These are phyloP conservation scores for Nasonia giraulti DNA, from an alignment of 1,140 invertebrate species.

Conservation along the genomic window DNA sequence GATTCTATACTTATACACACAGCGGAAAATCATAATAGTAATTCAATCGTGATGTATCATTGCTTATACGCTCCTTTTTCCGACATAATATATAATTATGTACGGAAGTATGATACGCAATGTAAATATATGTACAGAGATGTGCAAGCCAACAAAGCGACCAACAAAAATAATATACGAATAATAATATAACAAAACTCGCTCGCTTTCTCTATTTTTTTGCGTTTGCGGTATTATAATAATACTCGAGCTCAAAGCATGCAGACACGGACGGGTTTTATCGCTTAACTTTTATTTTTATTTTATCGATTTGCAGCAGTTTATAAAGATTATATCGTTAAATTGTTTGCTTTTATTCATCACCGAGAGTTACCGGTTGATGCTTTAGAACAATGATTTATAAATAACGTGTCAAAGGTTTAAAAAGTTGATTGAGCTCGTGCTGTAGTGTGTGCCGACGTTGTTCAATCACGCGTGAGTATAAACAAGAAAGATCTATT, in stretches of 20 bases:
- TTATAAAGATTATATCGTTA: neutral
- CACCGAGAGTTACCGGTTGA: no score
- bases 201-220: neutral
- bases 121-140: neutral
- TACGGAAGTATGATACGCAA: neutral
- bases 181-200: neutral
- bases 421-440: neutral
- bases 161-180: slow-evolving; percentile 24
- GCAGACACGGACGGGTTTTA: slow-evolving; percentile 15
- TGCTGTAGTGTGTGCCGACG: neutral
- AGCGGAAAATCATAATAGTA: no score
- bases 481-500: neutral
- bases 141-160: slow-evolving; percentile 34
- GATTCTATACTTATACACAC: neutral
- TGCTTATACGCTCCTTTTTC: neutral
- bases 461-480: neutral
- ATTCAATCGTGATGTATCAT: no score
- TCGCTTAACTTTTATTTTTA: neutral
- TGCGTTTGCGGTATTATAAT: neutral
- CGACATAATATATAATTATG: neutral
- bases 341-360: no score
- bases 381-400: no score
- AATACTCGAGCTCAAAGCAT: slow-evolving; percentile 1
- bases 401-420: neutral
- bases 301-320: neutral